phyloP scores from a whole-genome alignment of 2,888 invertebrate species.

The Laothoe populi region DNA sequence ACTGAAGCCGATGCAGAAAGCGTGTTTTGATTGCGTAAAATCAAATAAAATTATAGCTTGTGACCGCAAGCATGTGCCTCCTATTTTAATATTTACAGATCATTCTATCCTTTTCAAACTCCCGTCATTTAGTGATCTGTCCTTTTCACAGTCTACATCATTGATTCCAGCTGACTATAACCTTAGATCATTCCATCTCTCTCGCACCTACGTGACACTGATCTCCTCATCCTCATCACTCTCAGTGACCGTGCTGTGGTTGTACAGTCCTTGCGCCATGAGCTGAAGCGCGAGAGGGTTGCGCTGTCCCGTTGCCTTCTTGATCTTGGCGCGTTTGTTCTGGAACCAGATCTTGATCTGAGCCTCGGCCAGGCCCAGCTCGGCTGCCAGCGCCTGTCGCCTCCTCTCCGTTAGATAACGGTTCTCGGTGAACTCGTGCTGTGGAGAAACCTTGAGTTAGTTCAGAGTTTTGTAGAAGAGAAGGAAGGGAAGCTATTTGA shows the following conservation, averaged over 20 bases:
- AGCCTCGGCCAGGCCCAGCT: conserved; percentile 96
- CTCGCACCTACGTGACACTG: conserved; percentile 54
- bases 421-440: conserved; percentile 96
- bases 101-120: background rate
- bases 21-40: background rate
- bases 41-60: background rate
- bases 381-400: conserved; percentile 95
- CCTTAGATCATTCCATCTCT: background rate
- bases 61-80: background rate
- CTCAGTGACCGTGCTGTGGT: conserved; percentile 89
- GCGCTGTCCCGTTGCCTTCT: conserved; percentile 94
- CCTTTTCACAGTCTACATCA: background rate
- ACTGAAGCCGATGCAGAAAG: background rate
- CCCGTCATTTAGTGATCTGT: background rate
- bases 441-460: conserved; percentile 36
- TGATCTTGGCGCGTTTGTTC: conserved; percentile 98
- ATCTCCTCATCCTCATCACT: conserved; percentile 91
- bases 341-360: conserved; percentile 99
- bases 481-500: too few relatives aligned
- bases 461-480: background rate
- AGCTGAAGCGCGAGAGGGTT: conserved; percentile 94
- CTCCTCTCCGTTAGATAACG: conserved; percentile 96
- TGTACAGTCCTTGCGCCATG: conserved; percentile 97
- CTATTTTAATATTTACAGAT: conserved; percentile 3
- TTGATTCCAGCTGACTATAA: background rate